Base-by-base conservation (phyloP, 2,113 vertebrate genomes). In the Edolisoma coerulescens region DNA sequence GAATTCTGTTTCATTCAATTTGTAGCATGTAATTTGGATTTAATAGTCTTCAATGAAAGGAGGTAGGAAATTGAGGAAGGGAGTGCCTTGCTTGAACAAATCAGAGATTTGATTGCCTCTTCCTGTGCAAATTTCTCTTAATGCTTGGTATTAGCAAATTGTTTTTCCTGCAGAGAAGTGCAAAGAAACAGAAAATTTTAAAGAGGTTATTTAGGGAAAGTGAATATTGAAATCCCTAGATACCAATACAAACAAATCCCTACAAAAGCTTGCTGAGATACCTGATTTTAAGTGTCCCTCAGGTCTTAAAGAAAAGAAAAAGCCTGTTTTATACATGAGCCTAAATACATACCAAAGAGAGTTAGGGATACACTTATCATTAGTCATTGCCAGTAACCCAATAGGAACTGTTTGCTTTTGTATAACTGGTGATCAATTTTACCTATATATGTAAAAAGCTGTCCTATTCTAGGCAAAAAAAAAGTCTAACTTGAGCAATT, bases 41-140 rank as follows among this genome's bases (percentile, higher is more conserved):
- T 45, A 87, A 71, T 32, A 84, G 41, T 70, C 79, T 93, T 89
- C 52, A 81, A 75, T 95, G 71, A 90, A 81, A 81, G 59, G 64
- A 90, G 23, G 45, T 80, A 1, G 21, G 84, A 92, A 93, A 81
- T 9, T 73, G 86, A 89, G 41, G 69, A 84, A 77, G 59, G 81
- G 52, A 71, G 41, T 61, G 65, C 74, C 76, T 67, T 75, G 44
- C 88, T 84, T 77, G 73, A 92, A 92, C 42, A 85, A 94, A 93
- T 77, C 56, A 75, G 63, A 90, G 17, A 78, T 63, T 86, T 80
- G 33, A 56, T 81, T 86, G 44, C 53, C 44, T 78, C 52, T 76
- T 84, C 78, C 74, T 92, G 47, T 84, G 79, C 64, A 94, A 76
- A 84, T 91, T 91, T 95, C 70, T 68, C 71, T 63, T 63, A 64